Conservation (phyloP, 2,113 vertebrate species). For the Argyrosomus japonicus region DNA sequence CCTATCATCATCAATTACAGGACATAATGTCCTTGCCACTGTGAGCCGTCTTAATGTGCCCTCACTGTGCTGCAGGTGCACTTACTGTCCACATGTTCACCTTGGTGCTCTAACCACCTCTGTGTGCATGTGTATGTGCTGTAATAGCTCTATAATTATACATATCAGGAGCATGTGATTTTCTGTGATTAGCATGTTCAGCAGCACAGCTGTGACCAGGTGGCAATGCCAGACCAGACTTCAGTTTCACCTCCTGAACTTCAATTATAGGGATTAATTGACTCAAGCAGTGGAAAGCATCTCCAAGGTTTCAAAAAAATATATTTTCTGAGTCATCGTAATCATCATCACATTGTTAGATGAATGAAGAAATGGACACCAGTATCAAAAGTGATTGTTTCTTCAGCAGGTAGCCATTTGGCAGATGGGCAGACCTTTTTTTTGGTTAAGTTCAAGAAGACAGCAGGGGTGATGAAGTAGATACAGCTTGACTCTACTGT, state of each 20-base stretch:
- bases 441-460: background rate
- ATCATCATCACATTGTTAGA: background rate
- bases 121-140: background rate
- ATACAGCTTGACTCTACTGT: background rate
- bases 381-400: background rate
- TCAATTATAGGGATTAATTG: background rate
- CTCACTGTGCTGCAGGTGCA: background rate
- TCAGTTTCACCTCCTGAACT: slow-evolving; percentile 1
- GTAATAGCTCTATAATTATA: background rate
- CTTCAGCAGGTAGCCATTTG: slow-evolving; percentile 16
- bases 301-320: background rate
- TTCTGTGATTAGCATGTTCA: slow-evolving; percentile 30
- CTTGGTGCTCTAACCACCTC: slow-evolving; percentile 16
- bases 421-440: background rate
- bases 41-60: slow-evolving; percentile 27
- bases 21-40: slow-evolving; percentile 54
- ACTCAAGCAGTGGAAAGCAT: slow-evolving; percentile 20
- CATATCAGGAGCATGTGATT: background rate
- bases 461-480: background rate
- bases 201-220: background rate
- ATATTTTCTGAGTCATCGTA: background rate
- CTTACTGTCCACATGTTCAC: slow-evolving; percentile 39
- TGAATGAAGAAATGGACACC: background rate
- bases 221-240: background rate
- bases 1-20: slow-evolving; percentile 59